Conservation (phyloP, 2,888 invertebrate genomes). For the Mimumesa dahlbomi region DNA sequence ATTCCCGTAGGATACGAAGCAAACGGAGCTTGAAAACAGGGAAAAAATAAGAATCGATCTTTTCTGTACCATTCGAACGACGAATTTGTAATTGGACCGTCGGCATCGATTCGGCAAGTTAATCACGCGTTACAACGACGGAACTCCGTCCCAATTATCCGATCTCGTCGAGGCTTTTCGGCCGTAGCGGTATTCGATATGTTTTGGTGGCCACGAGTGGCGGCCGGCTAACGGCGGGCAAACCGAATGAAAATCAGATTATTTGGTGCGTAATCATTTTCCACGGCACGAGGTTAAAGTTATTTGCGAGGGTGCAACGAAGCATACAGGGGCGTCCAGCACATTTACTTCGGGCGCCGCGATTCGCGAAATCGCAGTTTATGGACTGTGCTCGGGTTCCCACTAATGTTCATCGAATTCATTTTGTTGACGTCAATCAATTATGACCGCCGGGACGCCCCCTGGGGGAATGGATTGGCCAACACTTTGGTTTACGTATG, state of each 20-base stretch:
- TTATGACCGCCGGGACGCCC: slow-evolving; percentile 33
- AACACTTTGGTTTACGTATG: slow-evolving; percentile 12
- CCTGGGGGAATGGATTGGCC: background rate
- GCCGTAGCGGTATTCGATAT: slow-evolving; percentile 7
- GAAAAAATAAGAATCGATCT: no score
- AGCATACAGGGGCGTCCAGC: slow-evolving; percentile 39
- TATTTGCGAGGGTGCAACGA: slow-evolving; percentile 59
- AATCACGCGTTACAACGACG: slow-evolving; percentile 24
- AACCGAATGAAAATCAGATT: slow-evolving; percentile 58
- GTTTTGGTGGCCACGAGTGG: slow-evolving; percentile 22
- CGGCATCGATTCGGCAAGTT: slow-evolving; percentile 12
- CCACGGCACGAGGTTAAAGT: slow-evolving; percentile 51
- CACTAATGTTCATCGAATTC: slow-evolving; percentile 66
- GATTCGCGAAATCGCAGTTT: slow-evolving; percentile 65
- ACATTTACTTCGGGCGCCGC: slow-evolving; percentile 55
- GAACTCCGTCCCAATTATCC: slow-evolving; percentile 39
- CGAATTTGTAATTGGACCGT: slow-evolving; percentile 3
- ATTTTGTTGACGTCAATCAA: slow-evolving; percentile 60
- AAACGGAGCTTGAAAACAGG: no score
- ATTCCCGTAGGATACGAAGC: no score
- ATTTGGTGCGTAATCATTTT: slow-evolving; percentile 58
- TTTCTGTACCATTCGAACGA: no score
- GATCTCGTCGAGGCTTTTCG: slow-evolving; percentile 37
- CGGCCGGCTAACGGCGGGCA: slow-evolving; percentile 5
- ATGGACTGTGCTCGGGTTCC: slow-evolving; percentile 47